Base-by-base conservation (phyloP, 2,113 vertebrate genomes). In the Pimephales promelas region DNA sequence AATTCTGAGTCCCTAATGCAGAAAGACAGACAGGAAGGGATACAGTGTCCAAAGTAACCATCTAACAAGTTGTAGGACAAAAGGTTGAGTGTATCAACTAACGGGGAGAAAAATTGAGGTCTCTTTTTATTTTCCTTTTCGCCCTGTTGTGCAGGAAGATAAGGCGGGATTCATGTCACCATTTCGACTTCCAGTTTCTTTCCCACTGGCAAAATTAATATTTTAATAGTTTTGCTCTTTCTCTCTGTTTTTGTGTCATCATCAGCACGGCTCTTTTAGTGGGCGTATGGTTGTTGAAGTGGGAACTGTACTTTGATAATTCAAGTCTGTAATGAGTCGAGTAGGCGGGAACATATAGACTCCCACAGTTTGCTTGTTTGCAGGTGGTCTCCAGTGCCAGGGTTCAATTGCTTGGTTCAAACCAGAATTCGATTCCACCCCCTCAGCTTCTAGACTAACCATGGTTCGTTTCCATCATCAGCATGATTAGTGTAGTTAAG, bases 81-180 rank as follows among this genome's bases (percentile, higher is more conserved):
- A 81, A 81, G 79, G 79, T 81, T 81, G 79, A 81, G 79, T 66
- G 78, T 70, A 81, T 81, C 79, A 81, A 14, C 64, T 81, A 70
- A 81, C 64, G 1, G 20, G 28, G 1, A 56, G 31, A 70, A 81
- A 40, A 81, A 40, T 40, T 34, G 4, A 43, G 13, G 76, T 1
- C 16, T 49, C 4, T 26, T 49, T 66, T 26, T 22, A 34, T 79
- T 64, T 64, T 4, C 24, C 5, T 47, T 78, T 78, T 78, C 34
- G 2, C 8, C 13, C 36, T 78, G 36, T 78, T 61, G n/a, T 78
- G 76, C 36, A 34, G 36, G 2, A 43, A 45, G 36, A 78, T 61
- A 62, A 78, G 56, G 14, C 4, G 2, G 24, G n/a, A 78, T 40
- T 78, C 56, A 26, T 78, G 56, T 62, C 36, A 45, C 56, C 76